Evolutionary conservation across 2,797 vertebrate species (phyloP).

Genomic region (Eulemur mongoz): DNA sequence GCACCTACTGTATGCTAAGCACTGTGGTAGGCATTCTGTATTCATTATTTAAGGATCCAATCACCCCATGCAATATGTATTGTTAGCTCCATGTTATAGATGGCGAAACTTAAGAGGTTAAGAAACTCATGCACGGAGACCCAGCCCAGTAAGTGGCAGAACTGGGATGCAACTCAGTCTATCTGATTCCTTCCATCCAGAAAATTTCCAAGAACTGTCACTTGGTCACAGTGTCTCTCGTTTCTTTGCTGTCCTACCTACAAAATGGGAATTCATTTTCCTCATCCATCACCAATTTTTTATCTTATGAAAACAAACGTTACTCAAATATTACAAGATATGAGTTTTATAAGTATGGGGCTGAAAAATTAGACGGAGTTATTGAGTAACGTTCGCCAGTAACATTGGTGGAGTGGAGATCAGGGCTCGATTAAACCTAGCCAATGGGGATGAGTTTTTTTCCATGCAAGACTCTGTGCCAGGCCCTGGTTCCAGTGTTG

Average conservation of each 20-base stretch:
- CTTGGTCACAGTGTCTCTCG: neutral
- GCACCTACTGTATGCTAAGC: neutral
- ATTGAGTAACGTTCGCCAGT: neutral
- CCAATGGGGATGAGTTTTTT: neutral
- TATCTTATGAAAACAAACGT: slow-evolving; percentile 13
- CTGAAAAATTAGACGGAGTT: neutral
- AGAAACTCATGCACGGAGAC: neutral
- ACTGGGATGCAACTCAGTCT: neutral
- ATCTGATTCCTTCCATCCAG: neutral
- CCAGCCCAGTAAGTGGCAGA: neutral
- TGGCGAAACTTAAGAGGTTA: neutral
- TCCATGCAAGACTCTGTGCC: fast-evolving
- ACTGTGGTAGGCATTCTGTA: neutral
- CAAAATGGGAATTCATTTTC: neutral
- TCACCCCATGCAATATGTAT: neutral
- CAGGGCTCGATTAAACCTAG: neutral
- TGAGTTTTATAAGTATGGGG: neutral
- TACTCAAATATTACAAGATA: neutral
- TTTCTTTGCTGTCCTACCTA: neutral
- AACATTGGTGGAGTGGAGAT: neutral
- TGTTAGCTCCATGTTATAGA: neutral
- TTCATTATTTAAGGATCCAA: neutral
- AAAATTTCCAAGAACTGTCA: neutral
- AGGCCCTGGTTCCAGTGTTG: neutral
- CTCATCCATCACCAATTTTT: neutral